Conservation (phyloP, 2,888 invertebrate species). For the Stenurella melanura region DNA sequence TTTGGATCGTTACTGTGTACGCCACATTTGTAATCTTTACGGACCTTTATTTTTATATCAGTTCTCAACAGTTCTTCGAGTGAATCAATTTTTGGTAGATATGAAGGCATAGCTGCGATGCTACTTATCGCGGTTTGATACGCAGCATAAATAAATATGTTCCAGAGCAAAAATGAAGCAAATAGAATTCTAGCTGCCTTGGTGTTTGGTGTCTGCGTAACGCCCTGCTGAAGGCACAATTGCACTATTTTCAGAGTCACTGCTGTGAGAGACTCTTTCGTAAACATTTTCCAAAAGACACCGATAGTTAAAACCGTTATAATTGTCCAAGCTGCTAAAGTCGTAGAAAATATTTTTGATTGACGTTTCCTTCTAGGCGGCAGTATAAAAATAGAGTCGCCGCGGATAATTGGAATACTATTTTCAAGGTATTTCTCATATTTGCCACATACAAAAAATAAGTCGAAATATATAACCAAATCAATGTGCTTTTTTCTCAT, state of each 20-base stretch:
- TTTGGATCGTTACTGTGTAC: too few relatives aligned
- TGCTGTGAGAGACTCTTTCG: too few relatives aligned
- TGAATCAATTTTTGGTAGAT: background rate
- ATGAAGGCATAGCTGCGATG: background rate
- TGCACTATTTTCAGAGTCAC: too few relatives aligned
- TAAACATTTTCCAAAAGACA: too few relatives aligned
- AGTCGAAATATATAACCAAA: too few relatives aligned
- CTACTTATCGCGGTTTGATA: slow-evolving; percentile 7
- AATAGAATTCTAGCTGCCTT: background rate
- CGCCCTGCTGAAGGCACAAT: too few relatives aligned
- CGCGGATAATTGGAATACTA: background rate
- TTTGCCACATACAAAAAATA: too few relatives aligned
- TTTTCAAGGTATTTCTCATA: too few relatives aligned
- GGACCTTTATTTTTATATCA: slow-evolving; percentile 5
- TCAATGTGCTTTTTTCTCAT: background rate
- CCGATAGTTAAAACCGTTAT: too few relatives aligned
- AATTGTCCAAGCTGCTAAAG: background rate
- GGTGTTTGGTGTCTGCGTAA: background rate
- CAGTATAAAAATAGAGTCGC: background rate
- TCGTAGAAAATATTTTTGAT: background rate
- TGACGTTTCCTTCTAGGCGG: background rate
- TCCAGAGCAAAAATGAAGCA: background rate
- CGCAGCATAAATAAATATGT: background rate
- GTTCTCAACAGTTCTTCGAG: background rate
- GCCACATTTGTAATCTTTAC: too few relatives aligned